phyloP scores from a whole-genome alignment of 2,888 invertebrate species.

The Synanthedon tipuliformis region DNA sequence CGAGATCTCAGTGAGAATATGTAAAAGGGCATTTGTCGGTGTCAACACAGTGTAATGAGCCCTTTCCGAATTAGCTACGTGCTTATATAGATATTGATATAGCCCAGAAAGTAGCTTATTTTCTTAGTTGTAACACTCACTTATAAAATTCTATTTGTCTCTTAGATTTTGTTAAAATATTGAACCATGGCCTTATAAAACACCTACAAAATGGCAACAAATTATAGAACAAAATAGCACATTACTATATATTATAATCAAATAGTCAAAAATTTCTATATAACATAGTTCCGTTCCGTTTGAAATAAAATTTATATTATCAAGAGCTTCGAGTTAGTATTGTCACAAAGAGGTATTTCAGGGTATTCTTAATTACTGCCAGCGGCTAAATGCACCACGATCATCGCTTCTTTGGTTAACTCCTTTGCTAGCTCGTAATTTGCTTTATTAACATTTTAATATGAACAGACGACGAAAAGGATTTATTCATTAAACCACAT shows the following conservation, averaged over 20 bases:
- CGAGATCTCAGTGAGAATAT: constrained; percentile 65
- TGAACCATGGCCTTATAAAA: too few relatives aligned
- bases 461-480: neutral
- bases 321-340: constrained; percentile 36
- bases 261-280: too few relatives aligned
- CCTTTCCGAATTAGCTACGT: constrained; percentile 54
- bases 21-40: constrained; percentile 68
- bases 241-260: too few relatives aligned
- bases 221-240: too few relatives aligned
- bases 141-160: too few relatives aligned
- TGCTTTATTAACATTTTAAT: constrained; percentile 20
- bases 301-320: constrained; percentile 16
- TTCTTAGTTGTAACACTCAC: too few relatives aligned
- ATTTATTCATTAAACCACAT: neutral
- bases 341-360: constrained; percentile 48
- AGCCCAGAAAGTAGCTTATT: too few relatives aligned
- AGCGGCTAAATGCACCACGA: constrained; percentile 44
- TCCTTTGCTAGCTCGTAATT: constrained; percentile 17
- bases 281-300: too few relatives aligned
- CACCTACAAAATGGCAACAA: too few relatives aligned
- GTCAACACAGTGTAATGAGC: constrained; percentile 67
- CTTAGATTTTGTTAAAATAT: too few relatives aligned
- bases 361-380: constrained; percentile 59
- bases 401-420: constrained; percentile 27
- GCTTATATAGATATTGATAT: constrained; percentile 32